Evolutionary conservation across 1,140 invertebrate species (phyloP), one percentile per base, ranked within the genome.

Genomic region (Caenorhabditis remanei): DNA sequence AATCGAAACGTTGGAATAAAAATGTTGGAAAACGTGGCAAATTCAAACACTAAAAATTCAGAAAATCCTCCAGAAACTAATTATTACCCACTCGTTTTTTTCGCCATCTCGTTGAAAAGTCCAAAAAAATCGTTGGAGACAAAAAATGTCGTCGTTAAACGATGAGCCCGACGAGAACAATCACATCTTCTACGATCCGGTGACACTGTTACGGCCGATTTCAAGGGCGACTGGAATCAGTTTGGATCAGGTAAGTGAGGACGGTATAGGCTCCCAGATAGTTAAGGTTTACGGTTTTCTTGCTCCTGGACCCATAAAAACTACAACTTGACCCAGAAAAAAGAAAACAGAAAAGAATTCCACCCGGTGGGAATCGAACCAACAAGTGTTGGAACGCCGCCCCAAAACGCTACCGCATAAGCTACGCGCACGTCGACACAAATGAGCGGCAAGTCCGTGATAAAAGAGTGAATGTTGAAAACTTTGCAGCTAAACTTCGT

Each of bases 121-220:
- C 19, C 19, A 7, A 6, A 58, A 63, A 63, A 63, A 63, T 24
- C 61, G 11, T 63, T 32, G 24, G 8, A 32, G 24, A 53, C 16
- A 11, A 53, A 63, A 21, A 58, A 79, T 79, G 71, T 79, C 71
- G 71, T 79, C 46, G 46, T 50, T 79, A 24, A 79, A 79, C 46
- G 71, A 79, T 48, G 71, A 79, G n/a, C 46, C 46, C n/a, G 71
- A 79, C n/a, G 71, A 79, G 46, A 79, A 53, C 14, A 79, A 79
- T 43, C 71, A 79, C n/a, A 79, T 79, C 53, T 79, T 79, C 46
- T 79, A 79, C n/a, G 71, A 79, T 79, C 71, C 71, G 11, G 71
- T 79, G 13, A 79, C 71, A 24, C 6, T 79, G 21, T 24, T 79
- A 9, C 50, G 71, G 53, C 71, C 71, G 14, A 53, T 79, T 50